Evolutionary conservation across 2,888 invertebrate species (phyloP).

Genomic region (Chrysolina americana): DNA sequence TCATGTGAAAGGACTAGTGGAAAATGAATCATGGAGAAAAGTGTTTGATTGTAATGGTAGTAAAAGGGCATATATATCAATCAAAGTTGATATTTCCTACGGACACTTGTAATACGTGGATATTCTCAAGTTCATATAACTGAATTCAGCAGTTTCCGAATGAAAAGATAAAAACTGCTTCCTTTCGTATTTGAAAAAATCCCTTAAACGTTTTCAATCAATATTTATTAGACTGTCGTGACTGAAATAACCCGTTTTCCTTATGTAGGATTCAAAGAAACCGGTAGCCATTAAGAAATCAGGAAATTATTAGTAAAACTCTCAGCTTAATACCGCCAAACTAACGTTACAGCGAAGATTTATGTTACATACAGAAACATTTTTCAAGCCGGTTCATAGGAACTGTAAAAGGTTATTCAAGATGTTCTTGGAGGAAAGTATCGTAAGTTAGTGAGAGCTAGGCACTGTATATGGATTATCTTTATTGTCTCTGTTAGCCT

Average conservation of each 20-base stretch:
- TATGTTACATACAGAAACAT: conserved; percentile 8
- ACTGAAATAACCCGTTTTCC: conserved; percentile 32
- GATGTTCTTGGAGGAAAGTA: conserved; percentile 15
- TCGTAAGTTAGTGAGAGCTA: neutral
- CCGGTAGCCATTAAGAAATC: conserved; percentile 34
- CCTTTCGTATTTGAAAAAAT: no score
- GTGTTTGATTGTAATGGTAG: no score
- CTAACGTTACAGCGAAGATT: conserved; percentile 22
- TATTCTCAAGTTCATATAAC: no score
- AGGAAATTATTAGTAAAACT: conserved; percentile 38
- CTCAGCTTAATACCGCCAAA: conserved; percentile 15
- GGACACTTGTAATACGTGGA: no score
- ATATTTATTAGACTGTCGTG: conserved; percentile 31
- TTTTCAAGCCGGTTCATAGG: conserved; percentile 1
- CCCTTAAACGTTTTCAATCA: conserved; percentile 31
- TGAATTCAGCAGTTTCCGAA: no score
- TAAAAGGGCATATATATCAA: no score
- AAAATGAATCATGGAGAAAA: no score
- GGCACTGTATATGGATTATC: neutral
- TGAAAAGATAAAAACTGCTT: no score
- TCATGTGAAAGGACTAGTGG: no score
- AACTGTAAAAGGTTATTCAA: conserved; percentile 18
- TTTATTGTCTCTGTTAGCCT: neutral
- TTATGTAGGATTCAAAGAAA: conserved; percentile 25
- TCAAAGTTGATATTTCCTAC: no score